Conservation (phyloP, 2,888 invertebrate species). For the Heteromurus nitidus region DNA sequence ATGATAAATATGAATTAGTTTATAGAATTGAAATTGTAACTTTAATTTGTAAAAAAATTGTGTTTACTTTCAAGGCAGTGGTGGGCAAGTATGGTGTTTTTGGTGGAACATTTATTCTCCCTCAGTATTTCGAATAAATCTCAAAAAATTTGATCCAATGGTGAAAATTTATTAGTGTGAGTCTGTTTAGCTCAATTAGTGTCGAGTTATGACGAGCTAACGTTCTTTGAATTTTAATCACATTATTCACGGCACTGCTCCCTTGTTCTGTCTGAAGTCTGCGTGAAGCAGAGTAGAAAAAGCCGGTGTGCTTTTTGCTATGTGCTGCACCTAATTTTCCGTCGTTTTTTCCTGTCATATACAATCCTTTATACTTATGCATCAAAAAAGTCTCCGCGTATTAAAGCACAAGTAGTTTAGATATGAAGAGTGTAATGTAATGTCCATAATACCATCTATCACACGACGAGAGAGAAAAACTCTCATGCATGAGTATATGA, state of each 20-base stretch:
- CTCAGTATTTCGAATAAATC: constrained; percentile 22
- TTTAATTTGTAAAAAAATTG: too few species aligned
- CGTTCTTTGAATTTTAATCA: constrained; percentile 72
- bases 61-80: too few species aligned
- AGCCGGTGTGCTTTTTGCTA: constrained; percentile 17
- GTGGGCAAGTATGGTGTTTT: too few species aligned
- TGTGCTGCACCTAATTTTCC: constrained; percentile 54
- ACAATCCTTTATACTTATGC: not conserved
- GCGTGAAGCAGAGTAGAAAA: not conserved
- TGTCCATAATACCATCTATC: constrained; percentile 10
- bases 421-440: not conserved
- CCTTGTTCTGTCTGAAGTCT: constrained; percentile 12
- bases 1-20: too few species aligned
- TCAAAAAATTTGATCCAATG: constrained; percentile 23
- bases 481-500: not conserved
- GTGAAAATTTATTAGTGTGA: constrained; percentile 72
- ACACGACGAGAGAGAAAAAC: too few species aligned
- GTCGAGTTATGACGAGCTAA: constrained; percentile 73
- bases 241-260: constrained; percentile 51
- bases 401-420: not conserved
- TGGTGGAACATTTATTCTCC: too few species aligned
- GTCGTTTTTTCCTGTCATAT: constrained; percentile 30
- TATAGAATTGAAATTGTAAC: too few species aligned
- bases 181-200: constrained; percentile 73
- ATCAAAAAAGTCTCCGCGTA: not conserved